Evolutionary conservation across 2,888 invertebrate species (phyloP), one percentile per base, ranked within the genome.

Genomic region (Leptothorax acervorum): DNA sequence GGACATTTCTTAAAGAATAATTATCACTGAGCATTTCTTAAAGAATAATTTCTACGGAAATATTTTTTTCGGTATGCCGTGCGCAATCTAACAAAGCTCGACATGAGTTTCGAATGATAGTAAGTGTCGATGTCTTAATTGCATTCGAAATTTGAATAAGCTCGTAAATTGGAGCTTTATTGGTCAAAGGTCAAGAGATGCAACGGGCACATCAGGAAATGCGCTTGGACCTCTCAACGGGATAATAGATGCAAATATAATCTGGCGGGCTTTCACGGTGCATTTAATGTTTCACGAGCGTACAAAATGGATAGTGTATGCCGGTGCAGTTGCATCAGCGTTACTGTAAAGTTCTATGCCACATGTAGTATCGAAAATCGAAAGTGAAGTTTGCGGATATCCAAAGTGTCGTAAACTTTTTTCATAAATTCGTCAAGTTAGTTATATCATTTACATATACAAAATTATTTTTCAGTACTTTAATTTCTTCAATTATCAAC

Each of bases 231-330:
- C 76, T 85, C 90, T 76, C 84, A 65, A 68, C 85, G 82, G 86
- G 79, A 92, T 91, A 91, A 91, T 92, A 86, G 86, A 91, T 91
- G 92, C 89, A 90, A 89, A 89, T 89, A 91, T 89, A 89, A 91
- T 90, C 90, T 87, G 87, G 81, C 86, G 81, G 85, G 89, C 91
- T 91, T 91, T 91, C 91, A 90, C 84, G 89, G 88, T 86, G 88
- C 88, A 88, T 91, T 91, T 91, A 91, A 91, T 89, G 89, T 90
- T 90, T 91, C 91, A 90, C 88, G 85, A 88, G 86, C 90, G 84
- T 84, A 81, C 78, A 85, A 87, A 90, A 88, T 89, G 88, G 89
- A 86, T 89, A 88, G 79, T 83, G 86, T 89, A 74, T 76, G 76
- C 75, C 11, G 81, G 84, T 62, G 83, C 74, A 79, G 74, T 76